Evolutionary conservation across 2,113 vertebrate genomes (phyloP), one percentile per base, ranked within the genome.

Genomic region (Pterocles burchelli): DNA sequence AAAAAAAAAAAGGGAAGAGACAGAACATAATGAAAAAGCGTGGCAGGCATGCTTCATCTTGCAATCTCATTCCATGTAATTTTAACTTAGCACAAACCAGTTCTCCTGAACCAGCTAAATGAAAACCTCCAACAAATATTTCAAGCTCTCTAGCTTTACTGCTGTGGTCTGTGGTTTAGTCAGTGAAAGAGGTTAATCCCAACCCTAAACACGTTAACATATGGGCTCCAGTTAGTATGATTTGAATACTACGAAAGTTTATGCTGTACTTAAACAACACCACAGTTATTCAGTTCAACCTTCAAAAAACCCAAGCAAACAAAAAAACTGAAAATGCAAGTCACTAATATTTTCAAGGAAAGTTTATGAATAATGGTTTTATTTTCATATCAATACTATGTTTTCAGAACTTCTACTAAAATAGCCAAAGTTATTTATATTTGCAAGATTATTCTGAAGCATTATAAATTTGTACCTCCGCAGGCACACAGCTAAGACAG

Each of bases 1-100:
- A 17, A 31, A 71, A 85, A 79, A 66, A 67, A 31, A 43, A 25
- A 26, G 7, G 10, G 5, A 36, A 34, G 41, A 70, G 29, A 29
- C 14, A 89, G 78, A 91, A 96, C 80, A 81, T 95, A 92, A 93
- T 95, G 95, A 94, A 96, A 97, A 97, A 93, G 96, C 93, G 88
- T 80, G 95, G 95, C 85, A 87, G 63, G 72, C 95, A 82, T 91
- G 93, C 78, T 95, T 91, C 95, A 81, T 95, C 92, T 95, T 94
- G 90, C 72, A 66, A 75, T 74, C 61, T 96, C 84, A 65, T 93
- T 86, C 85, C 70, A 83, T 67, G 67, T 92, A 94, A 91, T 96
- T 94, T 94, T 88, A 94, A 93, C 78, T 88, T 89, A 4, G 36
- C 31, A 65, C 54, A 95, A 93, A 88, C 78, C 87, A 85, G 26